A percentile compares a stretch with the other conserved stretches of the same genome.
Evolutionary conservation across 2,888 invertebrate species (phyloP).

Genomic region (Tachina fera): DNA sequence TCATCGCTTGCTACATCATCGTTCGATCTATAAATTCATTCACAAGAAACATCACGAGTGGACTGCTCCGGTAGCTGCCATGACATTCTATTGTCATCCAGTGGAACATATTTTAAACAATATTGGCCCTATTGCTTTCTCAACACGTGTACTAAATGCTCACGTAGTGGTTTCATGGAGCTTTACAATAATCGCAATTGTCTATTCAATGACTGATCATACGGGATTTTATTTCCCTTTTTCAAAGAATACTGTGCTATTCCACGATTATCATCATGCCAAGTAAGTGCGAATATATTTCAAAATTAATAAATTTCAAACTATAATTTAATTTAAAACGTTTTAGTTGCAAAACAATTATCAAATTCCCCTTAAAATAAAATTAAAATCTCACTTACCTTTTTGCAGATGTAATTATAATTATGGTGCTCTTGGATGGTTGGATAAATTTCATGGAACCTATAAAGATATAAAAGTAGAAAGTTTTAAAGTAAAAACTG

Average conservation of each 20-base stretch:
- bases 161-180: slow-evolving; percentile 89
- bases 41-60: slow-evolving; percentile 95
- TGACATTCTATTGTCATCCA: slow-evolving; percentile 91
- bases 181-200: slow-evolving; percentile 89
- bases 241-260: slow-evolving; percentile 89
- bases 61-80: slow-evolving; percentile 92
- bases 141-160: slow-evolving; percentile 87
- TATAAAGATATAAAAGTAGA: slow-evolving; percentile 84
- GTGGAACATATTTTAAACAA: slow-evolving; percentile 90
- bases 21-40: slow-evolving; percentile 88
- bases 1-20: slow-evolving; percentile 90
- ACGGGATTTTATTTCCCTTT: slow-evolving; percentile 90
- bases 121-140: slow-evolving; percentile 88
- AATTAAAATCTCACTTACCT: not conserved
- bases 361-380: no score
- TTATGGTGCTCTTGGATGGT: slow-evolving; percentile 91
- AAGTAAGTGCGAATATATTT: slow-evolving; percentile 84
- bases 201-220: slow-evolving; percentile 90
- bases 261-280: slow-evolving; percentile 93
- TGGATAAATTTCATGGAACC: slow-evolving; percentile 93
- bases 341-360: no score
- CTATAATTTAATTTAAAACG: no score
- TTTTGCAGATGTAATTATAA: slow-evolving; percentile 89
- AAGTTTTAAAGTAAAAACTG: slow-evolving; percentile 21
- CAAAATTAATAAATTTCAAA: not conserved